Base-by-base conservation (phyloP, 2,797 vertebrate genomes). In the Rhynchonycteris naso region DNA sequence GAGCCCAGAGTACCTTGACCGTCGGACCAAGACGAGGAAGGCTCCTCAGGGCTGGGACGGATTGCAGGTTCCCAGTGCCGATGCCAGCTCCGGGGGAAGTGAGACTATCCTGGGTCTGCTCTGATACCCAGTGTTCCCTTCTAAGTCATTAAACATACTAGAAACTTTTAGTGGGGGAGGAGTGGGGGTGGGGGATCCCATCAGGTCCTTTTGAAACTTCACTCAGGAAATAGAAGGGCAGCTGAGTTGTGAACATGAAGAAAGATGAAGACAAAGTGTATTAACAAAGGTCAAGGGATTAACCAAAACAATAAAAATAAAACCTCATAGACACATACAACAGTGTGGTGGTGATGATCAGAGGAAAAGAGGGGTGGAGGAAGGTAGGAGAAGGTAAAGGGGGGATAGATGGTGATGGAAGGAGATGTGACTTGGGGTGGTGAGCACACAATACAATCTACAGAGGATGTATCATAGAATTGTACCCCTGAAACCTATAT, bases 11-110 rank as follows among this genome's bases (percentile, higher is more conserved):
- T 1, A 30, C 33, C 79, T 30, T 68, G 35, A 33, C 65, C 43
- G 52, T 66, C 38, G 6, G 0, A 85, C 89, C 56, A 74, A 54
- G 24, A 4, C 0, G 0, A 9, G 50, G 18, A 5, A 0, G 26
- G 50, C 28, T 76, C 61, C 2, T 4, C 21, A 1, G 9, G 28
- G 28, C 26, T 7, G 56, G 33, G 87, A 79, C 15, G 54, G 66
- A 83, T 35, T 5, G 76, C 38, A 15, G 22, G 35, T 74, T 78
- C 81, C 18, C 1, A 1, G 74, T 10, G 26, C 28, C 5, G 61
- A 65, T 59, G 47, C 75, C 54, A 76, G 75, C 69, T 50, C 7
- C 58, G 52, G 54, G 15, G 68, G 72, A 56, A 68, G n/a, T 7
- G 56, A 75, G 50, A 88, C 22, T 38, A 18, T 5, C 21, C 1